phyloP scores from a whole-genome alignment of 1,140 invertebrate species.

The Anastatus disparis region DNA sequence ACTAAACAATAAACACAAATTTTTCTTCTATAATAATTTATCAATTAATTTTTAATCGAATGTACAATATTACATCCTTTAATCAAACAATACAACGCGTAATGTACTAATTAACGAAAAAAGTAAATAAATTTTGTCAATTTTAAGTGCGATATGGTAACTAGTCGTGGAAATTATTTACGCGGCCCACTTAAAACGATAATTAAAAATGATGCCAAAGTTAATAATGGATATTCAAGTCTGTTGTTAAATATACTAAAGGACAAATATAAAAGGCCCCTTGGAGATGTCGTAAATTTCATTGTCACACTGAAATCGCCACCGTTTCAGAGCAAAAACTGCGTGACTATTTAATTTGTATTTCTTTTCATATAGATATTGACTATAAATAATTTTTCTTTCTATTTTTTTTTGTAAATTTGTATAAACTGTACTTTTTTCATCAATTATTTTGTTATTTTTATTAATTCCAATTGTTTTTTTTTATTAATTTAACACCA shows the following conservation, averaged over 20 bases:
- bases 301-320: not conserved
- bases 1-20: not conserved
- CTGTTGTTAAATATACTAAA: not conserved
- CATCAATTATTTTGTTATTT: too few species aligned
- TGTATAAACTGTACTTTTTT: not conserved
- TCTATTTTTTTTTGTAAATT: too few species aligned
- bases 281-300: not conserved
- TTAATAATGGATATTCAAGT: constrained; percentile 9
- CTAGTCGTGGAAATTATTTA: constrained; percentile 43
- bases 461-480: too few species aligned
- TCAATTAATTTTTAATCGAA: too few species aligned
- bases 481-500: too few species aligned
- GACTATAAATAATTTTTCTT: too few species aligned
- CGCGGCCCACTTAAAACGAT: not conserved
- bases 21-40: not conserved
- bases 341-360: too few species aligned
- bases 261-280: not conserved
- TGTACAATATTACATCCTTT: too few species aligned
- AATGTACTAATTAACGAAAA: not conserved
- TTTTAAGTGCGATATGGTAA: constrained; percentile 52
- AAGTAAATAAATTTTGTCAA: constrained; percentile 58
- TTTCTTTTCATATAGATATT: too few species aligned
- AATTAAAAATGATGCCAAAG: constrained; percentile 23
- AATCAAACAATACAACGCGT: not conserved
- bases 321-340: not conserved